phyloP scores from a whole-genome alignment of 2,888 invertebrate species.

The Hydrotaea cyrtoneurina region DNA sequence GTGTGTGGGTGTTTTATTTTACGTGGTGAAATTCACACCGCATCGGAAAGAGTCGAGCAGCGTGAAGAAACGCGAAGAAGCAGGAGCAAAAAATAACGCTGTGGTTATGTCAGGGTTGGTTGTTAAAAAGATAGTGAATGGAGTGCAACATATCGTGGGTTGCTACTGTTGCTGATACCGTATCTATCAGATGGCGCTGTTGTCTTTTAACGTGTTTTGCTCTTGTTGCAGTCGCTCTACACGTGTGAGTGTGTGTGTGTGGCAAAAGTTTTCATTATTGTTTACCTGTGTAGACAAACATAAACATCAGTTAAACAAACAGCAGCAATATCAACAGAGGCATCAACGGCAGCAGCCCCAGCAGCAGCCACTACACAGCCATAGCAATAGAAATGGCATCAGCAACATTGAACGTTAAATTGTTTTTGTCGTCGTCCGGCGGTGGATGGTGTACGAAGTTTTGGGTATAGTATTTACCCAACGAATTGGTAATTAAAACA shows the following conservation, averaged over 20 bases:
- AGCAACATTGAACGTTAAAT: not conserved
- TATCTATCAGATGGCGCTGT: not conserved
- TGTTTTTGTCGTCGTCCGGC: not conserved
- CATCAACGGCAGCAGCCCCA: not conserved
- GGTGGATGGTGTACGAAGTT: too few relatives aligned
- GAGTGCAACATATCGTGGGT: not conserved
- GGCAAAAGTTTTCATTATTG: constrained; percentile 36
- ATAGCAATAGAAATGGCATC: not conserved
- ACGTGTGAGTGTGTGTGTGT: too few relatives aligned
- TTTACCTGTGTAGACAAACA: constrained; percentile 39
- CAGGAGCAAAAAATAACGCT: too few relatives aligned
- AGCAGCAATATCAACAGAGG: not conserved
- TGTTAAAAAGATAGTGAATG: not conserved
- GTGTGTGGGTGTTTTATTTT: too few relatives aligned
- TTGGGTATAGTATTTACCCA: too few relatives aligned
- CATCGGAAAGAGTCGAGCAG: too few relatives aligned
- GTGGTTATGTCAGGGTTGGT: too few relatives aligned
- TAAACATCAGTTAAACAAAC: constrained; percentile 38
- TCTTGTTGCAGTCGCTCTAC: not conserved
- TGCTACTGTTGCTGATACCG: not conserved
- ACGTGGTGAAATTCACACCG: too few relatives aligned
- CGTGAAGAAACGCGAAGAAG: too few relatives aligned
- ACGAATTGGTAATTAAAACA: too few relatives aligned
- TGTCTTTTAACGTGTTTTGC: not conserved
- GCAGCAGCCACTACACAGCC: not conserved